Conservation (phyloP, 2,113 vertebrate species). For the Rhineura floridana region DNA sequence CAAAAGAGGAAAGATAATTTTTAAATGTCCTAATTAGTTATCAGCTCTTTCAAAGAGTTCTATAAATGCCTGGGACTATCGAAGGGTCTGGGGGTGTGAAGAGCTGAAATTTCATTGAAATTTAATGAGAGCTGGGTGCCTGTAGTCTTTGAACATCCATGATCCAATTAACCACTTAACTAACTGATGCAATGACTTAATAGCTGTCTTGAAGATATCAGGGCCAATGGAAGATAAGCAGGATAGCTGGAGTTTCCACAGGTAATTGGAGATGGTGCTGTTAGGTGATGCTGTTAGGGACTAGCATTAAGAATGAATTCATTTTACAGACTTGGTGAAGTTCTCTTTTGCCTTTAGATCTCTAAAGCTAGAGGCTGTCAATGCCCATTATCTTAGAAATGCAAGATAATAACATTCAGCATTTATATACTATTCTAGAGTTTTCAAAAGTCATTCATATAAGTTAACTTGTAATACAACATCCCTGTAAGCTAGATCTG, state of each 20-base stretch:
- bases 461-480: background rate
- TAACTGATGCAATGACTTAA: background rate
- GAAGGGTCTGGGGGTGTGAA: background rate
- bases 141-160: background rate
- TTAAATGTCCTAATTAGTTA: background rate
- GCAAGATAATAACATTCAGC: background rate
- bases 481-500: background rate
- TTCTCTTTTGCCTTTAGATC: background rate
- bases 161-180: background rate
- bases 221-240: background rate
- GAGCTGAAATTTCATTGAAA: background rate
- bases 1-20: background rate
- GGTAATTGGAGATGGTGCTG: background rate
- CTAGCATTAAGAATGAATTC: background rate
- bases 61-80: background rate
- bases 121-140: background rate
- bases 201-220: background rate
- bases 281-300: background rate
- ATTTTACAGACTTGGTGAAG: background rate
- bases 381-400: background rate
- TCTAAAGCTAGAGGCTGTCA: background rate
- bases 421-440: background rate
- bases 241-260: background rate
- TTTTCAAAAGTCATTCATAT: too few species aligned
- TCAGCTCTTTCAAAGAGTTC: background rate